These are phyloP conservation scores for Drosophila gunungcola DNA, from an alignment of 1,140 invertebrate genomes.

Conservation along the genomic window DNA sequence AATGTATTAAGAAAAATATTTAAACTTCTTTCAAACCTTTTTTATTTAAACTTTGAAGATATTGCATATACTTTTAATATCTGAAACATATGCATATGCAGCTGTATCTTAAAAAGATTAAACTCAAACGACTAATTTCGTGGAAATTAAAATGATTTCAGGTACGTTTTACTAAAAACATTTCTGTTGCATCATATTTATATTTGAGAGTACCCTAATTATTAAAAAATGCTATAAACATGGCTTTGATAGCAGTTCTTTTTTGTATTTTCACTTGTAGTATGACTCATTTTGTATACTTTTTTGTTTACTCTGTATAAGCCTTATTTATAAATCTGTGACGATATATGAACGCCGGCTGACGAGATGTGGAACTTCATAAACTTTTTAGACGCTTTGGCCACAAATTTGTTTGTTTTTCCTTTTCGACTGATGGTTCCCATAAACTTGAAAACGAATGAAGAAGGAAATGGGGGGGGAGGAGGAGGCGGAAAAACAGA, in stretches of 20 bases:
- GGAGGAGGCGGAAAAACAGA: not conserved
- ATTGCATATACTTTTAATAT: no score
- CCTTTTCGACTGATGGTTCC: conserved; percentile 18
- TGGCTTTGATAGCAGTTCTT: not conserved
- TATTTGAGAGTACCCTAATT: not conserved
- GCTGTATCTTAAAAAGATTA: not conserved
- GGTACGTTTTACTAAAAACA: not conserved
- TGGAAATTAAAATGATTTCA: not conserved
- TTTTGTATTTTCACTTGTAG: not conserved
- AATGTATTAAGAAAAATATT: no score
- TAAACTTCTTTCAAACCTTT: no score
- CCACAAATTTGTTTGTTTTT: conserved; percentile 27
- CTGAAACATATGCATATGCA: no score
- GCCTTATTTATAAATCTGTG: conserved; percentile 15
- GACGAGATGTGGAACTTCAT: conserved; percentile 50
- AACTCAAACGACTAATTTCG: not conserved
- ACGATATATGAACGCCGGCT: conserved; percentile 19
- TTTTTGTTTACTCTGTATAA: not conserved
- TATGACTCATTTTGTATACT: not conserved
- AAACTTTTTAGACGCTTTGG: conserved; percentile 40
- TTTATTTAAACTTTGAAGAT: no score
- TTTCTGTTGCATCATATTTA: not conserved
- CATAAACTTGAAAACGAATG: conserved; percentile 50
- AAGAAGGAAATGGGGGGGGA: not conserved
- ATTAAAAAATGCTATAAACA: not conserved